Conservation (phyloP, 2,888 invertebrate genomes). For the Belgica antarctica region DNA sequence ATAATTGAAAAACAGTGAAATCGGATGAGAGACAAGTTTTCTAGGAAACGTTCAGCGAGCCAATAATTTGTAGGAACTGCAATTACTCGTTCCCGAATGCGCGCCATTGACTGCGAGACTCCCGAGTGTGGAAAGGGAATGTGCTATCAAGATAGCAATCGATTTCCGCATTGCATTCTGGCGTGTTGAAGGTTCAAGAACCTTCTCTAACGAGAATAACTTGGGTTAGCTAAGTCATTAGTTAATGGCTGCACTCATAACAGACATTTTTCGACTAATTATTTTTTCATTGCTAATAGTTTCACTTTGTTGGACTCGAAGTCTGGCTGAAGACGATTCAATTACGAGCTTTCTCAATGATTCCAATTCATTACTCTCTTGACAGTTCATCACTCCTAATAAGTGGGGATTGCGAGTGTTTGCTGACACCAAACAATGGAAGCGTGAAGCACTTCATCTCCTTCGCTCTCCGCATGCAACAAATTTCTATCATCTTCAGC, state of each 20-base stretch:
- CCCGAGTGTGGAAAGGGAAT: too few species aligned
- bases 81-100: too few species aligned
- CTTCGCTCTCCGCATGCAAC: constrained; percentile 2
- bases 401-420: background rate
- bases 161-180: constrained; percentile 5
- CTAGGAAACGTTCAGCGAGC: background rate
- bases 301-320: too few species aligned
- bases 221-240: too few species aligned
- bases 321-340: too few species aligned
- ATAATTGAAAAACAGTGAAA: background rate
- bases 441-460: background rate
- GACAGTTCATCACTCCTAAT: constrained; percentile 19
- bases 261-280: too few species aligned
- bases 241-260: background rate
- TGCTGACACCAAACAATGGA: constrained; percentile 16
- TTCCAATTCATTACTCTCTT: constrained; percentile 12
- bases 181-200: background rate
- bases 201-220: background rate
- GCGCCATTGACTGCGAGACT: too few species aligned
- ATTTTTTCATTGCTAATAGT: too few species aligned
- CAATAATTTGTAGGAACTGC: background rate
- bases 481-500: background rate
- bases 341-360: constrained; percentile 1
- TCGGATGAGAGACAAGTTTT: background rate
- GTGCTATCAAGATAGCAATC: constrained; percentile 8